Base-by-base conservation (phyloP, 1,140 invertebrate genomes). In the Druon quercuslanigerum region DNA sequence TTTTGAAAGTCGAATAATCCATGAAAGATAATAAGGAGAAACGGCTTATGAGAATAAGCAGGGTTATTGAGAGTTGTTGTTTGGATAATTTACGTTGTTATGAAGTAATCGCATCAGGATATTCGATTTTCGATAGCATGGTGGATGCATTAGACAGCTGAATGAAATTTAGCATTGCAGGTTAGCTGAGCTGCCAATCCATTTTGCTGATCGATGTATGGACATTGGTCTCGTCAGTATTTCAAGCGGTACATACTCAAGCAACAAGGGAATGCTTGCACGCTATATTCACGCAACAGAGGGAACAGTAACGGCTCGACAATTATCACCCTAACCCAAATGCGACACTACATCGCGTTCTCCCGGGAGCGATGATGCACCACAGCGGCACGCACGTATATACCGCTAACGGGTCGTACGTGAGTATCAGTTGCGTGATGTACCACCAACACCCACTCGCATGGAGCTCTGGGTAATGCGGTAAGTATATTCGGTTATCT, bases 301-400 rank as follows among this genome's bases (percentile, higher is more conserved):
- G 83, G 81, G 79, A 85, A 81, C 84, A 82, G 83, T 85, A 87
- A 84, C 85, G 85, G 85, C 82, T 82, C 82, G 82, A 82, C 87
- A 89, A 90, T 90, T 90, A 89, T 89, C 87, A 85, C 83, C 82
- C 84, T 72, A 79, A 83, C 82, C 82, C 79, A 83, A 83, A 83
- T 83, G 82, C 76, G 40, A 11, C 40, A 46, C 40, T 46, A 46
- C 40, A 9, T 0, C 40, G 40, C 40, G 80, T 80, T 79, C 80
- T 82, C 82, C 56, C 73, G 82, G 79, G 82, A 78, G 79, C 72
- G 78, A 83, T 78, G 81, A 82, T 80, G 78, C 75, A 72, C 76
- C 74, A 78, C 77, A 80, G 81, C 82, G 82, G 81, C 75, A 78
- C 83, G 79, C 81, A 84, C 80, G 80, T 83, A 82, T 83, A 77